Evolutionary conservation across 37 sponge, comb jelly and placozoan genomes (phyloP), one percentile per base, ranked within the genome.

Genomic region (Ianthella basta): DNA sequence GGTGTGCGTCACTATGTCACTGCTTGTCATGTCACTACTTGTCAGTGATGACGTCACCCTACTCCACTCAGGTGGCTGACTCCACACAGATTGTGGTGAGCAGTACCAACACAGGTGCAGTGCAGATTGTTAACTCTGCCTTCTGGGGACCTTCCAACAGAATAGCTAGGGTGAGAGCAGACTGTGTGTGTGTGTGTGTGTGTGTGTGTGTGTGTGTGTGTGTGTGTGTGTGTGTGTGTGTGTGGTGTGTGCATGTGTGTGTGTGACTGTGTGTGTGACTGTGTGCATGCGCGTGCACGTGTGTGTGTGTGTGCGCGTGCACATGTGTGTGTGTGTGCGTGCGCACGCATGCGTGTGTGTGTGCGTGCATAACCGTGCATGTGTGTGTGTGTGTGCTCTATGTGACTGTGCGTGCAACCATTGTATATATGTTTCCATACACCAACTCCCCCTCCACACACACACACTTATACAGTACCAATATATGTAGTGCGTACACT

Each of bases 81-180:
- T 5, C 57, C 5, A 57, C 81, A 21, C 81, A 80, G 33, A 80
- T 80, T 41, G 55, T 80, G 35, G 81, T 80, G 4, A n/a, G 55
- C 8, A 21, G 23, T 29, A 38, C 55, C 30, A 80, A 80, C 57
- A 80, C 30, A 12, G 80, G 80, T 16, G 57, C 44, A 27, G 80
- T 80, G n/a, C 56, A 4, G 30, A 55, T 88, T 75, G 35, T 34
- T 33, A 88, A 88, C 88, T 65, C 65, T 16, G 88, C 83, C 20
- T 88, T 88, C 39, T 88, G 88, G 88, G 88, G 88, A 25, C 88
- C 88, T 0, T 82, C 88, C 44, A 82, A 88, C 38, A 77, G 72
- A 37, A 88, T 88, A 24, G 88, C 88, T 38, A 82, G 64, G 65
- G 88, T 83, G 53, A 53, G 81, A 30, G n/a, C 25, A 13, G 70